A percentile compares a stretch with the other conserved stretches of the same genome.
Conservation (phyloP, 2,113 vertebrate genomes). For the Vulpes vulpes region DNA sequence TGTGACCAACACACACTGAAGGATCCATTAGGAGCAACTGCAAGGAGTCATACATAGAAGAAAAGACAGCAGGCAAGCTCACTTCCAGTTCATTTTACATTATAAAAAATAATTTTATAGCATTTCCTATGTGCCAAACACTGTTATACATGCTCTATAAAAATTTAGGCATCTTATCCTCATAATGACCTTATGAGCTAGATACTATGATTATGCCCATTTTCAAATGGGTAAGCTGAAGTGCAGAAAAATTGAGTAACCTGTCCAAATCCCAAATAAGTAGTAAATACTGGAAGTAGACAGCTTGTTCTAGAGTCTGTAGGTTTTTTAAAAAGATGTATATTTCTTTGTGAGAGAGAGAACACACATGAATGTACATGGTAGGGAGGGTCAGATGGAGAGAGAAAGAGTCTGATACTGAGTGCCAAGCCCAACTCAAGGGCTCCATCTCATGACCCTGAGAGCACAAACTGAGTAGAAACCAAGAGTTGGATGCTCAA, state of each 20-base stretch:
- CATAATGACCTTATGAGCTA: background rate
- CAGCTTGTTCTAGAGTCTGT: background rate
- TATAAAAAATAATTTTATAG: background rate
- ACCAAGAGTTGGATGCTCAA: background rate
- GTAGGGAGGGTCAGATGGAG: background rate
- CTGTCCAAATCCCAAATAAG: background rate
- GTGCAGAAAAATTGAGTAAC: background rate
- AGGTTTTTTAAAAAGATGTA: background rate
- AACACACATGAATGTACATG: background rate
- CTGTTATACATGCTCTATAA: background rate
- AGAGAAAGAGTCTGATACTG: background rate
- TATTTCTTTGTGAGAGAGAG: background rate
- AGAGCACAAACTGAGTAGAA: background rate
- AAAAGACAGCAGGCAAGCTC: background rate
- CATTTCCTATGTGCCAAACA: background rate
- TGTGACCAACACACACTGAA: background rate
- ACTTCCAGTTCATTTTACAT: background rate
- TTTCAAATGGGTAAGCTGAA: background rate
- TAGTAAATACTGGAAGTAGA: background rate
- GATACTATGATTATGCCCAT: background rate
- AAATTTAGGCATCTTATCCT: background rate
- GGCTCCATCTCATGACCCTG: background rate
- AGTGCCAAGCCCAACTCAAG: background rate
- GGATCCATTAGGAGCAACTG: background rate
- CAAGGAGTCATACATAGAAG: background rate